These are phyloP conservation scores for Phyllopteryx taeniolatus DNA, from an alignment of 2,113 vertebrate genomes.

Conservation along the genomic window DNA sequence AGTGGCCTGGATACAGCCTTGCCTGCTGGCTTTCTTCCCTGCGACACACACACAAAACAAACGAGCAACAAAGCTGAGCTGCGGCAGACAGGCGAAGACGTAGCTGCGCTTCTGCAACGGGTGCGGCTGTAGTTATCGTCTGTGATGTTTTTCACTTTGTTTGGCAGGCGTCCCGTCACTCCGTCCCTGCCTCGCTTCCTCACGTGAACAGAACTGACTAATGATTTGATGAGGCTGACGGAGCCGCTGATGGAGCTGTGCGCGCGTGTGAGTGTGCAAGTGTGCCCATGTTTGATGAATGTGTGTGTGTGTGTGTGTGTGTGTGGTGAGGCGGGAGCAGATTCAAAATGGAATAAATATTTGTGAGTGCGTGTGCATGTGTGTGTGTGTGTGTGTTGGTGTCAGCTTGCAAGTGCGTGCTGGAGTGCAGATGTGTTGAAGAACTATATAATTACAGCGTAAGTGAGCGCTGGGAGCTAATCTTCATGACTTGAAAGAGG, in stretches of 20 bases:
- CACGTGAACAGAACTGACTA: slow-evolving; percentile 53
- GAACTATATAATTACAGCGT: slow-evolving; percentile 64
- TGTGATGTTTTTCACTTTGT: slow-evolving; percentile 67
- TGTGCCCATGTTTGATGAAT: slow-evolving; percentile 1
- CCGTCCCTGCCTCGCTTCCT: slow-evolving; percentile 36
- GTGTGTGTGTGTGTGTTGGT: slow-evolving; percentile 5
- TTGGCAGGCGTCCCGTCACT: slow-evolving; percentile 59
- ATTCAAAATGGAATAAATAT: slow-evolving; percentile 43
- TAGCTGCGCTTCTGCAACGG: slow-evolving; percentile 47
- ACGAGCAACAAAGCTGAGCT: slow-evolving; percentile 53
- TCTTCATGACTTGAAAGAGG: slow-evolving; percentile 55
- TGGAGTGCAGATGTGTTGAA: slow-evolving; percentile 51
- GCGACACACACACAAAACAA: slow-evolving; percentile 42
- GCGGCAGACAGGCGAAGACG: slow-evolving; percentile 47
- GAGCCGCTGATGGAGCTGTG: slow-evolving; percentile 13
- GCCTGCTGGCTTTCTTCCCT: slow-evolving; percentile 58
- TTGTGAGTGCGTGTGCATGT: slow-evolving; percentile 7
- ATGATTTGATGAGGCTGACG: slow-evolving; percentile 55
- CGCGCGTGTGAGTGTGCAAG: slow-evolving; percentile 9
- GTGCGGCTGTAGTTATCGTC: slow-evolving; percentile 54
- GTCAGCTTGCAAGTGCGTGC: slow-evolving; percentile 13
- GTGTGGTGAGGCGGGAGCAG: slow-evolving; percentile 10
- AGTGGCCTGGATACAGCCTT: slow-evolving; percentile 64
- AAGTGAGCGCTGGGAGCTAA: slow-evolving; percentile 54
- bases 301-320: slow-evolving; percentile 15